Conservation (phyloP, 1,140 invertebrate species). For the Paracyclopina nana region DNA sequence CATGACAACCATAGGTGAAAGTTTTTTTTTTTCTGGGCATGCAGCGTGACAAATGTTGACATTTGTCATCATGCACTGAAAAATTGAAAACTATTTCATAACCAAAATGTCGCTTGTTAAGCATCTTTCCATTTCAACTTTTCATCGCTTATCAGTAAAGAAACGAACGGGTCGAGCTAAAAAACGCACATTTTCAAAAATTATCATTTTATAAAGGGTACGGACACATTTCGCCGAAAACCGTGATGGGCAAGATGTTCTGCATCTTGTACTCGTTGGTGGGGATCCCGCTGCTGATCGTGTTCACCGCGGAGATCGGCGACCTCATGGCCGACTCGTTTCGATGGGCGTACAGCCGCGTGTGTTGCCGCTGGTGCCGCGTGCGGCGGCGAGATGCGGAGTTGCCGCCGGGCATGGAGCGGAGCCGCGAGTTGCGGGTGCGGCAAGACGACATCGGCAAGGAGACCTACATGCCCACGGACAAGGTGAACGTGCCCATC, state of each 20-base stretch:
- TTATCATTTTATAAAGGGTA: constrained; percentile 23
- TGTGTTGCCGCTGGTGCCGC: constrained; percentile 23
- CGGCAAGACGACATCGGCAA: constrained; percentile 22
- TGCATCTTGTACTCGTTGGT: constrained; percentile 23
- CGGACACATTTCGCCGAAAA: constrained; percentile 24
- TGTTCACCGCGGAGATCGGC: constrained; percentile 25
- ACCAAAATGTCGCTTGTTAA: too few species aligned
- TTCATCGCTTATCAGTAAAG: too few species aligned
- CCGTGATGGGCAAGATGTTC: constrained; percentile 21
- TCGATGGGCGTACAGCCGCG: constrained; percentile 20
- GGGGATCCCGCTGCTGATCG: constrained; percentile 24
- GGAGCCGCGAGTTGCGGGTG: constrained; percentile 9
- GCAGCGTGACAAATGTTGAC: not conserved
- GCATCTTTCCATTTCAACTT: too few species aligned
- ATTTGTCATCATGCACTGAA: too few species aligned
- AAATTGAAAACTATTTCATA: too few species aligned
- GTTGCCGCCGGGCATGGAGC: constrained; percentile 13
- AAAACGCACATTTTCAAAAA: not conserved
- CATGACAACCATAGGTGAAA: constrained; percentile 23
- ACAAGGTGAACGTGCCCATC: constrained; percentile 15
- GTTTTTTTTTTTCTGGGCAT: not conserved
- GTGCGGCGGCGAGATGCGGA: constrained; percentile 19
- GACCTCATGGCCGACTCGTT: constrained; percentile 23
- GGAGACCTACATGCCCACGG: constrained; percentile 24
- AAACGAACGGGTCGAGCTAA: too few species aligned